Base-by-base conservation (phyloP, 2,113 vertebrate species). In the Archocentrus centrarchus region DNA sequence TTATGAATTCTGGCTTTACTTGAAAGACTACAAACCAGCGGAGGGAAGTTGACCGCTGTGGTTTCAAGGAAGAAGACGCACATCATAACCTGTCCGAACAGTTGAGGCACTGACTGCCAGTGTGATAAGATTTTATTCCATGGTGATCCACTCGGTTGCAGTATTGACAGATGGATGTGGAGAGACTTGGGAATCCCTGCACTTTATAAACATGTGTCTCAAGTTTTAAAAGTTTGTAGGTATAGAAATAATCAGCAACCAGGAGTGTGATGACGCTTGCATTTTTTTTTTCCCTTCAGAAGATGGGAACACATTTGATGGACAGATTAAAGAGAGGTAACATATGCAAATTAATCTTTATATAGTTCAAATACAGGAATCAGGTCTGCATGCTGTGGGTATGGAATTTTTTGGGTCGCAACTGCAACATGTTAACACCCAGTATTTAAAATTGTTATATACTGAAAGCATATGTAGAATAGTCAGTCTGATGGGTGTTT, bases 151-250 rank as follows among this genome's bases (percentile, higher is more conserved):
- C 47, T 88, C 37, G 6, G 53, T 61, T 86, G 77, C 86, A 81
- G 64, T 81, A 84, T 59, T 66, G 75, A 79, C 57, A 77, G 22
- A 82, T 5, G 3, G 73, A 79, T 76, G 64, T 50, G 59, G 80
- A 88, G 62, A 88, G 59, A 92, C 58, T 91, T 88, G 83, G 81
- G 82, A 80, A 90, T 93, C 93, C 87, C 93, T 94, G 95, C 95
- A 96, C 95, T 96, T 96, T 95, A 96, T 92, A 79, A 89, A 87
- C 73, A 87, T 55, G 83, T 32, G 44, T 85, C 81, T 80, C 90
- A 84, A 32, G 59, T 73, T 86, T 90, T 83, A 59, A 70, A 47
- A 58, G 81, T 66, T 89, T 76, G 53, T 50, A 59, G n/a, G 39
- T 58, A 77, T 5, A 76, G 14, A 78, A 79, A 76, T 13, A 24